These are phyloP conservation scores for Hyposmocoma kahamanoa DNA, from an alignment of 1,140 invertebrate species.

Conservation along the genomic window DNA sequence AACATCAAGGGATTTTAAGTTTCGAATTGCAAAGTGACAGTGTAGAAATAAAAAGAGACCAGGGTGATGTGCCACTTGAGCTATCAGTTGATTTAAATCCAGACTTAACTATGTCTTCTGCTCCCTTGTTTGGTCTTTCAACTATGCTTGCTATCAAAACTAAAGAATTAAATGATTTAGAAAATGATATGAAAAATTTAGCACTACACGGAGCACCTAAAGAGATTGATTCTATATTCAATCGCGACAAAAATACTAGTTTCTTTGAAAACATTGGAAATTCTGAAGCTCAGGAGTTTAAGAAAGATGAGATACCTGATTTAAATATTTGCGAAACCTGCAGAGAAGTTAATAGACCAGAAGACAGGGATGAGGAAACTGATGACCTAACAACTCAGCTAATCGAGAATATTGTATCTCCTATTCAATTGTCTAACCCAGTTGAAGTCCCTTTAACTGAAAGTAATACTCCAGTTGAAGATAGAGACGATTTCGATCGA, in stretches of 20 bases:
- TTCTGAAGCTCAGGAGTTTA: constrained; percentile 1
- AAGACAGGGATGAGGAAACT: constrained; percentile 41
- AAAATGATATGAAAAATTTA: constrained; percentile 3
- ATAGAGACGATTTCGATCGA: constrained; percentile 20
- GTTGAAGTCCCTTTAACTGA: constrained; percentile 40
- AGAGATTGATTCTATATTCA: constrained; percentile 2
- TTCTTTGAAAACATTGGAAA: constrained; percentile 25
- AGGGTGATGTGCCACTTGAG: neutral
- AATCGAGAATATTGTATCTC: constrained; percentile 62
- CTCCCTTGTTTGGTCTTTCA: constrained; percentile 22
- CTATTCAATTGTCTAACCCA: constrained; percentile 55
- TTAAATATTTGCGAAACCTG: constrained; percentile 55
- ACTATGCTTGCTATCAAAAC: constrained; percentile 20
- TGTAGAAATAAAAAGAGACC: no score
- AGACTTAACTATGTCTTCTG: constrained; percentile 12
- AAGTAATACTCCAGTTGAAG: constrained; percentile 12
- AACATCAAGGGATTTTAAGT: no score
- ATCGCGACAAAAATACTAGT: neutral
- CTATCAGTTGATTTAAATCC: neutral
- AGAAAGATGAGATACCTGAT: constrained; percentile 10
- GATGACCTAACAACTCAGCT: constrained; percentile 53
- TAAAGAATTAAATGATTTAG: constrained; percentile 9
- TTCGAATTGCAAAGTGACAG: no score
- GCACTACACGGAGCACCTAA: constrained; percentile 6
- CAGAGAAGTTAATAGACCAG: constrained; percentile 44